Conservation (phyloP, 2,888 invertebrate species). For the Diloba caeruleocephala region DNA sequence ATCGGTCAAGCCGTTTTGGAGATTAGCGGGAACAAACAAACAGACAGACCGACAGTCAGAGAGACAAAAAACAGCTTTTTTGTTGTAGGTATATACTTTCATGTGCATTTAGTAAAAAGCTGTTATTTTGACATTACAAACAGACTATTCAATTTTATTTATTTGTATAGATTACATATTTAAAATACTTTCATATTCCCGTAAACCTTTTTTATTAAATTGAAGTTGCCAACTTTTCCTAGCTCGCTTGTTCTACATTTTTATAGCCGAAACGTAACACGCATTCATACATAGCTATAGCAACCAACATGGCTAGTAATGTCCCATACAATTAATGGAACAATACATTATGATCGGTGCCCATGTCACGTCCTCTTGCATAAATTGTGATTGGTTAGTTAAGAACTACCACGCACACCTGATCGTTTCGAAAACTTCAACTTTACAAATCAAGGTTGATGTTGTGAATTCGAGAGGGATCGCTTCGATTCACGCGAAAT, state of each 20-base stretch:
- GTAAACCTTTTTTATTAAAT: no score
- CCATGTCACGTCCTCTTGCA: slow-evolving; percentile 76
- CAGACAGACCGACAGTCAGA: no score
- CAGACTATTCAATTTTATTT: no score
- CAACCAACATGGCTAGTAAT: slow-evolving; percentile 42
- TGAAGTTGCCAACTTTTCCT: no score
- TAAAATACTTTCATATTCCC: no score
- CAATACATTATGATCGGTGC: slow-evolving; percentile 65
- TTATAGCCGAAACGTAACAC: slow-evolving; percentile 23
- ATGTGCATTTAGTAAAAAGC: no score
- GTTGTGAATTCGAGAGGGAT: slow-evolving; percentile 45
- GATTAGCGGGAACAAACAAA: no score
- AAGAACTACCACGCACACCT: slow-evolving; percentile 58
- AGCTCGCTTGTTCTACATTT: slow-evolving; percentile 12
- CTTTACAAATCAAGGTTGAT: slow-evolving; percentile 57
- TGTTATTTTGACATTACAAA: no score
- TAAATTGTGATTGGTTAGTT: slow-evolving; percentile 71
- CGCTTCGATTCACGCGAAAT: slow-evolving; percentile 19
- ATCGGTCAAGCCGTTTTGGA: no score
- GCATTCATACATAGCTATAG: slow-evolving; percentile 16
- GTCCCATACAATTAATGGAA: slow-evolving; percentile 63
- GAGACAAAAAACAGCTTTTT: no score
- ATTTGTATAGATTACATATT: no score
- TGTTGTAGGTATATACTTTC: no score
- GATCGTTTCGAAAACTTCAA: slow-evolving; percentile 66